Evolutionary conservation across 2,888 invertebrate species (phyloP), one percentile per base, ranked within the genome.

Genomic region (Copidosoma aretas): DNA sequence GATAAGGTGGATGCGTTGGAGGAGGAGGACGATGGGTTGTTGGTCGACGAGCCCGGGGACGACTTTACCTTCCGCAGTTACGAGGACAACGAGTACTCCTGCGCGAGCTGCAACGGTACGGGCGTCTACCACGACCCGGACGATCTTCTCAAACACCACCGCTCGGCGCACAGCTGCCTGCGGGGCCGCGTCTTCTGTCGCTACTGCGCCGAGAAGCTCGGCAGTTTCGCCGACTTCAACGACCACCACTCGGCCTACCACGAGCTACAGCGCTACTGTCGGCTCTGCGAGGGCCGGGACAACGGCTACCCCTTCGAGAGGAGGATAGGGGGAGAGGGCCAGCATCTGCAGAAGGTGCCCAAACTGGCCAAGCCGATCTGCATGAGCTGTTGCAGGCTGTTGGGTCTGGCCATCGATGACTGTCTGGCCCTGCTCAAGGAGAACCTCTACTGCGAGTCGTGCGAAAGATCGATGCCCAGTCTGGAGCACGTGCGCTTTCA

Each of bases 401-500:
- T 60, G 0, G 25, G 39, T 1, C 4, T 70, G 60, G 60, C 60
- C 41, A 41, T 19, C 43, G 24, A 64, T 3, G 49, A 67, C 53
- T 70, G 70, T 43, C 46, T 64, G 52, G 57, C n/a, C 0, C 19
- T 67, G n/a, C 32, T 57, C 8, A 54, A 57, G 32, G 70, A 70
- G 53, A 70, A 52, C 3, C 59, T 70, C 17, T 70, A 67, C 49
- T 70, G 70, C 58, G 67, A 70, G n/a, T 46, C 19, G 21, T 70
- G 70, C 52, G 70, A 60, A 32, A 19, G 67, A 0, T 39, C 14
- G 10, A 41, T 70, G 58, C 70, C 70, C 10, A 58, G 22, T 1
- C 8, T 64, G 1, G 70, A 51, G 1, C 58, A 67, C 43, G n/a
- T 70, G n/a, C 32, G 46, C 5, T 70, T 41, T 10, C 70, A 70